Conservation (phyloP, 1,140 invertebrate genomes). For the Drosophila grimshawi region DNA sequence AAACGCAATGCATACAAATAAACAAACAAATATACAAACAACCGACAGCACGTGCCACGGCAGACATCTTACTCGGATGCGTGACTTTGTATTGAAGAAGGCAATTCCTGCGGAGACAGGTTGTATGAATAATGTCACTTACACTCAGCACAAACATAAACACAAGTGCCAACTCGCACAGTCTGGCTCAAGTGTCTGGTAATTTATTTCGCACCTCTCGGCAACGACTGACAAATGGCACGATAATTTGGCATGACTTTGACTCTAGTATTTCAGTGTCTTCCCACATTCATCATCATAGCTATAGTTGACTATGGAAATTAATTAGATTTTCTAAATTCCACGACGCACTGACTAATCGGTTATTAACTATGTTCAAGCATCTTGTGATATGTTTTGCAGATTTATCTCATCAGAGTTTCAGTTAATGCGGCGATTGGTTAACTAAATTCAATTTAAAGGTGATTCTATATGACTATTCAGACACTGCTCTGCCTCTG, state of each 20-base stretch:
- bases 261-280: neutral
- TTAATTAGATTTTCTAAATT: constrained; percentile 10
- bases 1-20: constrained; percentile 11
- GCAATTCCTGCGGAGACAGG: constrained; percentile 32
- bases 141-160: constrained; percentile 15
- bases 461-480: neutral
- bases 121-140: constrained; percentile 31
- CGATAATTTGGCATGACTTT: constrained; percentile 30
- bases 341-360: neutral
- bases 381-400: no score
- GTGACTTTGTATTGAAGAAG: constrained; percentile 39
- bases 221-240: constrained; percentile 28
- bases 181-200: constrained; percentile 34
- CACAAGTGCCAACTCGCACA: constrained; percentile 33
- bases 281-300: neutral
- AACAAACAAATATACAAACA: constrained; percentile 10
- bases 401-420: no score
- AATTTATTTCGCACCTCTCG: constrained; percentile 37
- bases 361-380: no score
- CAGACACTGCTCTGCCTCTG: neutral
- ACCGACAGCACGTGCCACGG: constrained; percentile 12
- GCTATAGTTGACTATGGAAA: constrained; percentile 6
- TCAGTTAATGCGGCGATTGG: no score
- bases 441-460: neutral
- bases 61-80: constrained; percentile 37